These are phyloP conservation scores for Dermatemys mawii DNA, from an alignment of 2,113 vertebrate species.

Conservation along the genomic window DNA sequence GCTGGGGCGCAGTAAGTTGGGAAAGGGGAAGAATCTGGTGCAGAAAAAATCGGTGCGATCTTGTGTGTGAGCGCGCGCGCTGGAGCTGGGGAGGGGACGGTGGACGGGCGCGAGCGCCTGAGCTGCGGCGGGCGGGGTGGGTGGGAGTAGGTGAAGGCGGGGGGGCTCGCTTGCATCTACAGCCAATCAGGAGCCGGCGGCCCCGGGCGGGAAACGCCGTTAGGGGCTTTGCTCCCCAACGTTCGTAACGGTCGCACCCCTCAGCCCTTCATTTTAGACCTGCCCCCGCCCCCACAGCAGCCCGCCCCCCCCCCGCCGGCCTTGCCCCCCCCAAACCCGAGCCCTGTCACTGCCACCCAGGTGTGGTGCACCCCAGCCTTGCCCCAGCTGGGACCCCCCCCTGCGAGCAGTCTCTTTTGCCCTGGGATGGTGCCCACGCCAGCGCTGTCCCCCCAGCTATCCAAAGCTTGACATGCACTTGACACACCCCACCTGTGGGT, in stretches of 20 bases:
- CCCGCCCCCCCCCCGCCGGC: no score
- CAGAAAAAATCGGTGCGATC: no score
- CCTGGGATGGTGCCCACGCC: not conserved
- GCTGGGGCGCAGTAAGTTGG: not conserved
- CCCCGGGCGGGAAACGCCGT: not conserved
- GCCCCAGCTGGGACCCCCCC: no score
- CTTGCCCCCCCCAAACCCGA: no score
- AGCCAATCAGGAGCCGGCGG: constrained; percentile 40
- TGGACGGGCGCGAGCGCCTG: not conserved
- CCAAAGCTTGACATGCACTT: not conserved
- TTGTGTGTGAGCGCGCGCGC: not conserved
- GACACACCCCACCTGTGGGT: not conserved
- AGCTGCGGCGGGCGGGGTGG: not conserved
- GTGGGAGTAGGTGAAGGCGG: not conserved
- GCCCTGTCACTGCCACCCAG: not conserved
- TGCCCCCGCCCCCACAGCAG: not conserved
- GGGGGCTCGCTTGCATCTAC: not conserved
- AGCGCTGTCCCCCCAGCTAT: not conserved
- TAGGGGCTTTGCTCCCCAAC: not conserved
- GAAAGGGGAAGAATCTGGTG: not conserved
- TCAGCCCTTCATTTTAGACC: not conserved
- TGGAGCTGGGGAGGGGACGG: not conserved
- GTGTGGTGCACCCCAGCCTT: not conserved
- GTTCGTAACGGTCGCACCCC: not conserved
- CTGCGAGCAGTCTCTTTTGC: not conserved